These are phyloP conservation scores for Agonopterix heracliana DNA, from an alignment of 2,888 invertebrate species.

Conservation along the genomic window DNA sequence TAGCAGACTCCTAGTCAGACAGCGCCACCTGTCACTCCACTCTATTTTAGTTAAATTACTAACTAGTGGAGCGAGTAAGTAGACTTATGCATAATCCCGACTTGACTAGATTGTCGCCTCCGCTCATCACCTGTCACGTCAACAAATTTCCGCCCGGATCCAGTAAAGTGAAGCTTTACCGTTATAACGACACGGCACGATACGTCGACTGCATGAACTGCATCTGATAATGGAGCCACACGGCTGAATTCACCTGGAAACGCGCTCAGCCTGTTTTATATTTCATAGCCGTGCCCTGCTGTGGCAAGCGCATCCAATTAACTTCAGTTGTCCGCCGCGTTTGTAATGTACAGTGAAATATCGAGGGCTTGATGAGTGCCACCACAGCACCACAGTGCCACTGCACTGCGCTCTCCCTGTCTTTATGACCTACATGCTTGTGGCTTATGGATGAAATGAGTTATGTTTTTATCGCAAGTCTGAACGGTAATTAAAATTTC, in stretches of 20 bases:
- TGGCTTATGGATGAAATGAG: slow-evolving; percentile 19
- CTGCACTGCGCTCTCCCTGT: slow-evolving; percentile 20
- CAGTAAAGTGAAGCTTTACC: slow-evolving; percentile 21
- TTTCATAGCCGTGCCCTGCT: slow-evolving; percentile 48
- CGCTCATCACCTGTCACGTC: slow-evolving; percentile 40
- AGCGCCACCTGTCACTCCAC: background rate
- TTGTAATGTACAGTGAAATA: slow-evolving; percentile 62
- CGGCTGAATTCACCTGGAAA: slow-evolving; percentile 25
- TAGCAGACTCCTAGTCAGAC: background rate
- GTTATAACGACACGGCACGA: slow-evolving; percentile 26
- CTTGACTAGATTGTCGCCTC: slow-evolving; percentile 5
- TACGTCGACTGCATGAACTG: slow-evolving; percentile 32
- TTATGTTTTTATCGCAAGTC: slow-evolving; percentile 20
- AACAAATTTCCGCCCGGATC: slow-evolving; percentile 27
- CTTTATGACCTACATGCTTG: slow-evolving; percentile 41
- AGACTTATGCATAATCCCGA: background rate
- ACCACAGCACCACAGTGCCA: slow-evolving; percentile 5
- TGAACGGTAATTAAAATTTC: slow-evolving; percentile 23
- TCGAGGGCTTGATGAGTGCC: slow-evolving; percentile 55
- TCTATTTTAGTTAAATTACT: background rate
- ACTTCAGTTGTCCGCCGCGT: slow-evolving; percentile 48
- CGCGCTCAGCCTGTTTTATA: slow-evolving; percentile 44
- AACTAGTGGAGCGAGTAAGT: background rate
- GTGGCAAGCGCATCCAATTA: slow-evolving; percentile 65
- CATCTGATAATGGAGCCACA: slow-evolving; percentile 32